Conservation (phyloP, 2,888 invertebrate genomes). For the Papilio demoleus region DNA sequence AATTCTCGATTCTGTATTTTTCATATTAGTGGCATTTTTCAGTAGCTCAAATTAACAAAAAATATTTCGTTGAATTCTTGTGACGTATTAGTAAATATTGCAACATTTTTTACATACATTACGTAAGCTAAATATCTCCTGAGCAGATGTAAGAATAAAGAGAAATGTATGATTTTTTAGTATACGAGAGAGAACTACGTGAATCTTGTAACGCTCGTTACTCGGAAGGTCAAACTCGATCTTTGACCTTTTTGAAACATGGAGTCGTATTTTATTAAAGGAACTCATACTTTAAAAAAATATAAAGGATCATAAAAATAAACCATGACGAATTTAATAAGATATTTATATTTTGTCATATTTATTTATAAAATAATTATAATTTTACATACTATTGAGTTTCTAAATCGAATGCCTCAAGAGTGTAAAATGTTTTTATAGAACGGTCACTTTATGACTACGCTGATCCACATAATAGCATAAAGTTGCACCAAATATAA, state of each 20-base stretch:
- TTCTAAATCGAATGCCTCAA: not conserved
- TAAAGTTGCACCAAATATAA: no score
- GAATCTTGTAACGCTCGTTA: not conserved
- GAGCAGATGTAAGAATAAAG: not conserved
- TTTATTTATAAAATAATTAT: slow-evolving; percentile 7
- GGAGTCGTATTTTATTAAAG: not conserved
- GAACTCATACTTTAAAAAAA: not conserved
- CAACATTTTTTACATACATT: slow-evolving; percentile 10
- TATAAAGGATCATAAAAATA: slow-evolving; percentile 1
- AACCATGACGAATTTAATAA: not conserved
- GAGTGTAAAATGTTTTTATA: not conserved
- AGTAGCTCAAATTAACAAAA: not conserved
- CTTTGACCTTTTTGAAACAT: slow-evolving; percentile 1
- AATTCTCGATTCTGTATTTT: not conserved
- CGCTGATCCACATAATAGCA: no score
- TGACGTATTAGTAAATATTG: slow-evolving; percentile 16
- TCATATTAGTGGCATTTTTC: not conserved
- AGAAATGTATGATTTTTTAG: not conserved
- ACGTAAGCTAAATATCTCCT: not conserved
- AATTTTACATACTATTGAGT: not conserved
- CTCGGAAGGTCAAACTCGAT: slow-evolving; percentile 12
- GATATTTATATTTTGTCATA: slow-evolving; percentile 8
- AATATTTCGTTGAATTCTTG: not conserved
- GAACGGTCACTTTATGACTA: no score
- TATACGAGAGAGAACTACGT: not conserved